Evolutionary conservation across 2,888 invertebrate genomes (phyloP), one percentile per base, ranked within the genome.

Genomic region (Sesia bembeciformis): DNA sequence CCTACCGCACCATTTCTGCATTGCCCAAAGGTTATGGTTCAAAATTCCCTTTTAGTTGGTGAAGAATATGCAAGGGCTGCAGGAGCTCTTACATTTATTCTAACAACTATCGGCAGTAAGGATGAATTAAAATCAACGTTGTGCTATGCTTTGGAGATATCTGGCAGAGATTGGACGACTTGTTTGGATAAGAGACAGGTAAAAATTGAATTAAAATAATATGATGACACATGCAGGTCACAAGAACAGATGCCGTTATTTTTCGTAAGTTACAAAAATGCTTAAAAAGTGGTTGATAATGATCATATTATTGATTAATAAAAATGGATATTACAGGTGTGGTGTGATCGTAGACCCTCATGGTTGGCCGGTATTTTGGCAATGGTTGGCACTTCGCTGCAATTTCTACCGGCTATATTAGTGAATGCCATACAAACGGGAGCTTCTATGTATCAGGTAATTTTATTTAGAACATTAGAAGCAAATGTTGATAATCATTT

Each of bases 331-430:
- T 23, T 71, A 1, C 59, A 95, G 94, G 93, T 96, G 3, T 96
- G 96, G 96, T 95, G 95, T 73, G 94, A 94, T 70, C 92, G 93
- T 41, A 86, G 94, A 43, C 95, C 95, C 7, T 91, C 95, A 0
- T 96, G 96, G 96, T 79, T 94, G 55, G 93, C 94, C 53, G 94
- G 94, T 0, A 83, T 95, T 6, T 70, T 95, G 59, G 91, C 92
- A 23, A 86, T 93, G n/a, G 87, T 92, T 0, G 91, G 92, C 39
- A 91, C 93, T 0, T 76, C 92, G 3, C 78, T 95, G 52, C 88
- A 91, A 54, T 92, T 93, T 49, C 90, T 94, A 23, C 92, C 93
- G 0, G 90, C 93, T 4, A 92, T 93, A 59, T 84, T 95, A 5
- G 91, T 94, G 3, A 91, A 92, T 61, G 95, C 95, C 0, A 90